Evolutionary conservation across 2,113 vertebrate genomes (phyloP).

Genomic region (Hucho hucho): DNA sequence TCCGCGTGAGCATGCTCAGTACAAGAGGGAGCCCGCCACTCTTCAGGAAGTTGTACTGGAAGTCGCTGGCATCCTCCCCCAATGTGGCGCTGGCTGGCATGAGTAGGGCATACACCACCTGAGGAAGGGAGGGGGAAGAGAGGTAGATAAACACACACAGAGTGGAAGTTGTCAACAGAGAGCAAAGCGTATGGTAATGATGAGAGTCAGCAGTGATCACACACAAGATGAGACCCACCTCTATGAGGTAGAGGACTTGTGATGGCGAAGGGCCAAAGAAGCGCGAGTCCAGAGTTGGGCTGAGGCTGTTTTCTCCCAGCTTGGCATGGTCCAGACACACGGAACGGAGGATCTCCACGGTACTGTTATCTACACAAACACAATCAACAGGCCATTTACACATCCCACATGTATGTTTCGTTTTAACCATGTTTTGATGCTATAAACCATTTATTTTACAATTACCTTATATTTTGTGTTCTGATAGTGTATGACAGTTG

Average conservation of each 20-base stretch:
- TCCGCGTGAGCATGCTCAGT: constrained; percentile 97
- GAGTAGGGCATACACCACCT: constrained; percentile 98
- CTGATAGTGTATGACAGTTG: too few species aligned
- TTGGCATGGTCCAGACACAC: constrained; percentile 98
- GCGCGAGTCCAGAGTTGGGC: constrained; percentile 93
- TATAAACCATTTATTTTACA: too few species aligned
- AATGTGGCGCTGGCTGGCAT: constrained; percentile 98
- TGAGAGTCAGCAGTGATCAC: neutral
- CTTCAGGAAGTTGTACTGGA: constrained; percentile 97
- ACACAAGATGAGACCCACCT: constrained; percentile 76
- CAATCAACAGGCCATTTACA: constrained; percentile 6
- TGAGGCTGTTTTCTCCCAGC: constrained; percentile 97
- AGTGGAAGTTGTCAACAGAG: neutral
- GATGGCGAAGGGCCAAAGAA: constrained; percentile 98
- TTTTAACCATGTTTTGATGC: too few species aligned
- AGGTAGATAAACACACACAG: neutral
- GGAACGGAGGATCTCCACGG: constrained; percentile 93
- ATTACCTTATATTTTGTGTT: too few species aligned
- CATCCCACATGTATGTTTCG: neutral
- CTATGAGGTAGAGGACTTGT: constrained; percentile 98
- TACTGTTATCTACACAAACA: constrained; percentile 87
- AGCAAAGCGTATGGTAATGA: too few species aligned
- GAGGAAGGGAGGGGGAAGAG: neutral
- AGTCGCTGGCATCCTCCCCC: constrained; percentile 96
- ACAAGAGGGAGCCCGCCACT: constrained; percentile 95